Conservation (phyloP, 2,888 invertebrate species). For the Acrocera orbiculus region DNA sequence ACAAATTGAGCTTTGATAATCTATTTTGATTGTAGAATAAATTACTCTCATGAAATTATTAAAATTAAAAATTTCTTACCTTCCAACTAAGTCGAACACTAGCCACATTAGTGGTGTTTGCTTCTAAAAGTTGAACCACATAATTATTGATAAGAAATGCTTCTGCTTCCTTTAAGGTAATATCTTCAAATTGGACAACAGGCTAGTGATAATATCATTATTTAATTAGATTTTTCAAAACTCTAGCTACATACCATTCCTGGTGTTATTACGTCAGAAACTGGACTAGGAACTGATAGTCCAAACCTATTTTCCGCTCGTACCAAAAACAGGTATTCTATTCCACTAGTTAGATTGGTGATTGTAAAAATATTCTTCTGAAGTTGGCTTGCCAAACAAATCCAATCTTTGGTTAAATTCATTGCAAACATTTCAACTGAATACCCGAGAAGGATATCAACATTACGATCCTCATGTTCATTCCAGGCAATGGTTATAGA, state of each 20-base stretch:
- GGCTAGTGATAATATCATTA: neutral
- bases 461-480: slow-evolving; percentile 46
- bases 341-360: slow-evolving; percentile 52
- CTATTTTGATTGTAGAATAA: slow-evolving; percentile 14
- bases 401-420: slow-evolving; percentile 36
- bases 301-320: slow-evolving; percentile 78
- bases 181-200: slow-evolving; percentile 8
- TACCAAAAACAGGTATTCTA: slow-evolving; percentile 74
- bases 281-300: slow-evolving; percentile 59
- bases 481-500: slow-evolving; percentile 70
- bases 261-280: slow-evolving; percentile 55
- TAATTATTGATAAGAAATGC: slow-evolving; percentile 50
- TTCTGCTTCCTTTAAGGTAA: slow-evolving; percentile 40
- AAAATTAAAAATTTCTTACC: slow-evolving; percentile 27
- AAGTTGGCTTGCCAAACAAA: slow-evolving; percentile 42
- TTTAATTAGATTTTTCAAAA: neutral
- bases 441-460: slow-evolving; percentile 66
- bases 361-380: slow-evolving; percentile 55
- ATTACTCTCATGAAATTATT: slow-evolving; percentile 9
- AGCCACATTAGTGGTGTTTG: slow-evolving; percentile 65
- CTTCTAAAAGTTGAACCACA: slow-evolving; percentile 63
- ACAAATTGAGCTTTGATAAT: slow-evolving; percentile 57
- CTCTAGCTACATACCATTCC: slow-evolving; percentile 23
- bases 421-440: slow-evolving; percentile 56
- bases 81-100: slow-evolving; percentile 77